Evolutionary conservation across 2,797 vertebrate species (phyloP).

Genomic region (Rallus crepitans): DNA sequence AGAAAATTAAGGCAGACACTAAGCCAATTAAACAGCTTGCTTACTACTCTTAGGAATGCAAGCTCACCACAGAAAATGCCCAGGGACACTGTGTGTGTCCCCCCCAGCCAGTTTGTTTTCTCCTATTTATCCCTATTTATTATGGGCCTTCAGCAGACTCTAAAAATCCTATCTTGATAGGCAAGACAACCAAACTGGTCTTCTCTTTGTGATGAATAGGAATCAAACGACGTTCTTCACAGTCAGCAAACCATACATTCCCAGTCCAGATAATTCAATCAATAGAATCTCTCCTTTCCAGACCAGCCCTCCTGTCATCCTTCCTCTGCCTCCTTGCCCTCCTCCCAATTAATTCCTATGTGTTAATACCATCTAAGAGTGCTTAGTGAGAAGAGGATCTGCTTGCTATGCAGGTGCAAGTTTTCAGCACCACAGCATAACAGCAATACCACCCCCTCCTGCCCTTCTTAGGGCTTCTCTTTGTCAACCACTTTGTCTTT

Average conservation of each 20-base stretch:
- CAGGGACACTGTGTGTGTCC: neutral
- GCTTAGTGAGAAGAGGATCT: constrained; percentile 83
- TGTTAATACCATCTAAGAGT: constrained; percentile 86
- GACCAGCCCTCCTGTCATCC: constrained; percentile 69
- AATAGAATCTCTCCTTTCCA: constrained; percentile 76
- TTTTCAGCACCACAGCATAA: constrained; percentile 81
- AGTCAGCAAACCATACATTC: constrained; percentile 86
- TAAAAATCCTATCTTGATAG: constrained; percentile 91
- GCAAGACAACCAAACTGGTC: constrained; percentile 88
- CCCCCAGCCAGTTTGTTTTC: neutral
- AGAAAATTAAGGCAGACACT: neutral
- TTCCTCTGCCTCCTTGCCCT: constrained; percentile 51
- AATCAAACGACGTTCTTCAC: constrained; percentile 88
- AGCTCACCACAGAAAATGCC: constrained; percentile 4
- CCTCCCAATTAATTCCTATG: constrained; percentile 76
- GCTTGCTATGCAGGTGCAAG: constrained; percentile 83
- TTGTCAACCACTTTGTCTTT: constrained; percentile 89
- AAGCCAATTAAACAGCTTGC: neutral
- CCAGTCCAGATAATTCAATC: constrained; percentile 91
- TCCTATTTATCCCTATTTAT: constrained; percentile 78
- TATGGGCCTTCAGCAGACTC: constrained; percentile 90
- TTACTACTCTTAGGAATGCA: neutral
- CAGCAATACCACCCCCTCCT: constrained; percentile 66
- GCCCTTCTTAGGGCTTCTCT: constrained; percentile 79
- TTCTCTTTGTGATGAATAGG: constrained; percentile 84